phyloP scores from a whole-genome alignment of 2,888 invertebrate genomes.

The Netelia melanura region DNA sequence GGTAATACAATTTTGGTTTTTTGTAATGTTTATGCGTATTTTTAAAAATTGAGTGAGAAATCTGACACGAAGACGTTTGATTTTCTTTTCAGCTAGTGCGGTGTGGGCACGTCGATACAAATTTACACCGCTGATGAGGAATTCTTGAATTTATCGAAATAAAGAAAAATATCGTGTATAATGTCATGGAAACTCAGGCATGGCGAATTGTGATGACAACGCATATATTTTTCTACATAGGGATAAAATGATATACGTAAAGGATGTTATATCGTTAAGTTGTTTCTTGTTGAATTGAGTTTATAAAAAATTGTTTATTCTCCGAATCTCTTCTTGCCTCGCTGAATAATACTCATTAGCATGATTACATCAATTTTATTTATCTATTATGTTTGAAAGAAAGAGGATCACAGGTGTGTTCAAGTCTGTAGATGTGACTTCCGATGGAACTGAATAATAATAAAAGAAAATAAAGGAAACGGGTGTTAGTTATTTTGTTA shows the following conservation, averaged over 20 bases:
- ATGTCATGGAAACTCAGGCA: no score
- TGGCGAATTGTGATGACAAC: no score
- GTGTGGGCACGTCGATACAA: conserved; percentile 52
- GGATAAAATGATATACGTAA: not conserved
- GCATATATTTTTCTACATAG: not conserved
- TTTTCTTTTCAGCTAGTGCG: conserved; percentile 49
- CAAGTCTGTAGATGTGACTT: not conserved
- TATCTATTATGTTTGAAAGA: not conserved
- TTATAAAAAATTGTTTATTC: conserved; percentile 52
- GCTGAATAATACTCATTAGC: not conserved
- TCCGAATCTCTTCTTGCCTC: conserved; percentile 1
- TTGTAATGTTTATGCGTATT: no score
- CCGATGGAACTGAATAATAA: not conserved
- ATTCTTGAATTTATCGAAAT: conserved; percentile 11
- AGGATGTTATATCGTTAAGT: not conserved
- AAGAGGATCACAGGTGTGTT: not conserved
- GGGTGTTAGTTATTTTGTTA: not conserved
- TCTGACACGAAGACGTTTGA: no score
- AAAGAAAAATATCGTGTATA: not conserved
- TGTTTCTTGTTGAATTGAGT: conserved; percentile 16
- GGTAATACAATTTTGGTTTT: conserved; percentile 11
- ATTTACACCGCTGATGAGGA: conserved; percentile 45
- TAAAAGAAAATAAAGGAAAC: not conserved
- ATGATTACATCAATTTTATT: not conserved
- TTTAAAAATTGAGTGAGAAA: no score